A percentile compares a stretch with the other conserved stretches of the same genome.
phyloP scores from a whole-genome alignment of 2,888 invertebrate genomes.

The Zele albiditarsus region DNA sequence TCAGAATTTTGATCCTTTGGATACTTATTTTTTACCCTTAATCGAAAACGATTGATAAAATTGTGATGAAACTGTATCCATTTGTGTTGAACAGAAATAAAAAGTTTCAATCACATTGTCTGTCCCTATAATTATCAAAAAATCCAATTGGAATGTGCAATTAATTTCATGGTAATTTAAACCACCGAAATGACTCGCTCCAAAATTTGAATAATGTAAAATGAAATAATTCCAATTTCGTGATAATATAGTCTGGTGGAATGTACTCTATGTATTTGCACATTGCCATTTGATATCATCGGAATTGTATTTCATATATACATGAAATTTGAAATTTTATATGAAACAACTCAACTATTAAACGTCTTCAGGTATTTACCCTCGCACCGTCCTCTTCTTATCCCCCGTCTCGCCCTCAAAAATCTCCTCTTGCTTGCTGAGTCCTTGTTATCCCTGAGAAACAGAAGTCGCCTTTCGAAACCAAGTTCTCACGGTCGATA shows the following conservation, averaged over 20 bases:
- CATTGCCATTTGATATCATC: no score
- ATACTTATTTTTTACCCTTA: not conserved
- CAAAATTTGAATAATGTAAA: no score
- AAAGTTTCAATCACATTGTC: not conserved
- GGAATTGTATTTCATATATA: not conserved
- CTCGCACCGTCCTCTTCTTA: not conserved
- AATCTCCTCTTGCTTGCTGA: conserved; percentile 63
- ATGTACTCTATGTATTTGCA: no score
- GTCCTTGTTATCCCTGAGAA: conserved; percentile 67
- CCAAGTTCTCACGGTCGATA: conserved; percentile 66
- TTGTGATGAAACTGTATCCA: no score
- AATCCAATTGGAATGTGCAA: not conserved
- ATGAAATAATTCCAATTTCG: no score
- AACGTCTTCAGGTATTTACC: not conserved
- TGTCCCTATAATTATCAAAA: not conserved
- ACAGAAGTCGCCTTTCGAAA: conserved; percentile 63
- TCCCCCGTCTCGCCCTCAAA: conserved; percentile 34
- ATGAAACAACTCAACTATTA: not conserved
- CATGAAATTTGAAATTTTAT: not conserved
- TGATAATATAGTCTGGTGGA: no score
- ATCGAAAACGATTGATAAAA: no score
- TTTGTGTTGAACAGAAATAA: no score
- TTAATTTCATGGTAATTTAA: not conserved
- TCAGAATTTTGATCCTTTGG: not conserved
- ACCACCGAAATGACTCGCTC: not conserved